These are phyloP conservation scores for Turnix velox DNA, from an alignment of 2,113 vertebrate genomes.

Conservation along the genomic window DNA sequence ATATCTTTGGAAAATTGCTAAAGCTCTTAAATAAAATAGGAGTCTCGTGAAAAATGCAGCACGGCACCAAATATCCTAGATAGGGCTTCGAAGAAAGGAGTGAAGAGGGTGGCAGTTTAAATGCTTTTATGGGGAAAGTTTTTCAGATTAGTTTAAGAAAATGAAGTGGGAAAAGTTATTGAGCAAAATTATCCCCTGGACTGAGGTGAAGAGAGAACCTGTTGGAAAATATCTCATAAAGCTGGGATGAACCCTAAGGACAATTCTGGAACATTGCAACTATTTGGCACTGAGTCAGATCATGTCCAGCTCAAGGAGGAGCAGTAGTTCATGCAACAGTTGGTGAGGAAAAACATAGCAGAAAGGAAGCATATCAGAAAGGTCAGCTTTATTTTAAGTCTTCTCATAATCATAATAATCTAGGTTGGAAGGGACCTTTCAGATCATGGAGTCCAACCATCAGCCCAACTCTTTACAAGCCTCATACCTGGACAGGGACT, in stretches of 20 bases:
- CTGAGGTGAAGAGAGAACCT: background rate
- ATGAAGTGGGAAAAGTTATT: background rate
- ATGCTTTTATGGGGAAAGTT: background rate
- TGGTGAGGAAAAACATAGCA: background rate
- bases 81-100: background rate
- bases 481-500: too few species aligned
- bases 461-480: too few species aligned
- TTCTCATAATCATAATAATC: too few species aligned
- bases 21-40: constrained; percentile 20
- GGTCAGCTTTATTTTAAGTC: background rate
- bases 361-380: background rate
- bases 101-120: background rate
- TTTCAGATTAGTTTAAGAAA: background rate
- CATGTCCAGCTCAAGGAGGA: too few species aligned
- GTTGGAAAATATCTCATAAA: background rate
- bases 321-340: fast-evolving
- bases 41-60: background rate
- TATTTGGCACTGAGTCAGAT: background rate
- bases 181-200: background rate
- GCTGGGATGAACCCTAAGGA: background rate
- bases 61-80: background rate
- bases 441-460: too few species aligned
- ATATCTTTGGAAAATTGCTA: constrained; percentile 32
- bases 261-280: background rate
- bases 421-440: too few species aligned